Base-by-base conservation (phyloP, 2,888 invertebrate species). In the Melanargia galathea region DNA sequence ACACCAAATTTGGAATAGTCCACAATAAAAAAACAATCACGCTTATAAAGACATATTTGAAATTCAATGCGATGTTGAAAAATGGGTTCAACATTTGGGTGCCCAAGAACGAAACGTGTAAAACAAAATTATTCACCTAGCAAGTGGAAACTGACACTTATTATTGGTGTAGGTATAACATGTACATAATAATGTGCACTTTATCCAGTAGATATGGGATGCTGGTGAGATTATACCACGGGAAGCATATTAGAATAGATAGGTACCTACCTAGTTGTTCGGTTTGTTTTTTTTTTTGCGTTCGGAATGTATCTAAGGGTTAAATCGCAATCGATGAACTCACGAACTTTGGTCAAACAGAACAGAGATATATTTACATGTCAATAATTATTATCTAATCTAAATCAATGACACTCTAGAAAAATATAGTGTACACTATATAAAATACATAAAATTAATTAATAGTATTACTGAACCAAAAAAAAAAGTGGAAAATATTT, bases 11-110 rank as follows among this genome's bases (percentile, higher is more conserved):
- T 74, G 79, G 84, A 86, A 89, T 84, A 86, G 84, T 81, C 77
- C 77, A 83, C 76, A 75, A 77, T 79, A 81, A 77, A 80, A 81
- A 81, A 82, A 80, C 79, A 81, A 77, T 79, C 74, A 78, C 81
- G 81, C 77, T 86, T 91, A 87, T 90, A 90, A 85, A 82, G 84
- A 78, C 81, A 78, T 84, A 90, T 91, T 90, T 91, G 89, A 83
- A 89, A 85, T 89, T 91, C 90, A 91, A 90, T 88, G 77, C 71
- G 86, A 74, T 80, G 75, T 78, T 88, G 87, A 90, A 88, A 90
- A 88, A 90, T 90, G 75, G 81, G 71, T 73, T 77, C 74, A 77
- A 78, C 20, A 84, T 88, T 79, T 76, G 75, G 75, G 82, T 80
- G 81, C 75, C 70, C 74, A 85, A 83, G 51, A 83, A 83, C 79